These are phyloP conservation scores for Rhaphigaster nebulosa DNA, from an alignment of 2,888 invertebrate species.

Conservation along the genomic window DNA sequence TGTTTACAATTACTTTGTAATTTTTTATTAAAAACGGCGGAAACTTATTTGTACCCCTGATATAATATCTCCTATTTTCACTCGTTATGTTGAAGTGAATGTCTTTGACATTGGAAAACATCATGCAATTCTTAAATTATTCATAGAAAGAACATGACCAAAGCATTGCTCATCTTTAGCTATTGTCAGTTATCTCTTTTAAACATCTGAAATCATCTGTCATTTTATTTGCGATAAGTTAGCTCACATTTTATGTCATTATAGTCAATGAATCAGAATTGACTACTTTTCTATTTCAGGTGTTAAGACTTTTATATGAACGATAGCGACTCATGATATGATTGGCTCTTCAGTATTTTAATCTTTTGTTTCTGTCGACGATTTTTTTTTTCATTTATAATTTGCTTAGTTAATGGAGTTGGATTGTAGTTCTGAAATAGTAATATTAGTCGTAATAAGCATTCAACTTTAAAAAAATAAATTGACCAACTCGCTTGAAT, in stretches of 20 bases:
- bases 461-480: no score
- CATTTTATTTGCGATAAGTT: background rate
- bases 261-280: background rate
- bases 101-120: background rate
- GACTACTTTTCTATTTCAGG: background rate
- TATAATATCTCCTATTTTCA: background rate
- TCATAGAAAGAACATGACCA: background rate
- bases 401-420: background rate
- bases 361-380: no score
- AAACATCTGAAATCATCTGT: background rate
- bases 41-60: no score
- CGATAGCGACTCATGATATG: background rate
- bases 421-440: no score
- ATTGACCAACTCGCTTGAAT: background rate
- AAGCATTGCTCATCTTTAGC: background rate
- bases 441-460: no score
- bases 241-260: background rate
- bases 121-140: background rate
- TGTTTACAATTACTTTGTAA: no score
- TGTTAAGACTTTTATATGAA: background rate
- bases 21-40: no score
- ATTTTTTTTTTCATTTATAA: no score
- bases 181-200: background rate
- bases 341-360: background rate
- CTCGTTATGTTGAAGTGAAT: background rate